phyloP scores from a whole-genome alignment of 2,888 invertebrate genomes.

The Vesta saturnalis region DNA sequence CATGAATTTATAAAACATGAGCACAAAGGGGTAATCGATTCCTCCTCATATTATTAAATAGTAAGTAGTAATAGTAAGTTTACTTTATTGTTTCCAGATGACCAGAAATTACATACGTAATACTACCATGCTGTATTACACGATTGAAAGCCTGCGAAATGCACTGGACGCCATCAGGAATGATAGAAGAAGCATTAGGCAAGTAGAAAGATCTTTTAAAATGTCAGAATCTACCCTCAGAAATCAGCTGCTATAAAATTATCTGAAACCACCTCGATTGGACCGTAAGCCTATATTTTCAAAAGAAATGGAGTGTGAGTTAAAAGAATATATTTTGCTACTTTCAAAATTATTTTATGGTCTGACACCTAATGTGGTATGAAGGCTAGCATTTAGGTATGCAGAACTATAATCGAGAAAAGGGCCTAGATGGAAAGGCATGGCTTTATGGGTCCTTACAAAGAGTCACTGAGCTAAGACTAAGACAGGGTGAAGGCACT shows the following conservation, averaged over 20 bases:
- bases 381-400: neutral
- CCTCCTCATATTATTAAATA: neutral
- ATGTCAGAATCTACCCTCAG: neutral
- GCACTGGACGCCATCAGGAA: neutral
- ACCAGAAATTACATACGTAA: neutral
- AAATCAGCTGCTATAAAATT: neutral
- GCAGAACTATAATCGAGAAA: conserved; percentile 5
- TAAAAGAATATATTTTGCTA: neutral
- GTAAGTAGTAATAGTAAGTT: neutral
- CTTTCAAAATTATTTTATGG: neutral
- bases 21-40: neutral
- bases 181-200: neutral
- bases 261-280: neutral
- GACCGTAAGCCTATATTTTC: no score
- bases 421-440: neutral
- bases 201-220: neutral
- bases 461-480: neutral
- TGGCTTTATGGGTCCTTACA: neutral
- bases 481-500: neutral
- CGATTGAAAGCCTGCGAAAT: neutral
- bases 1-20: neutral
- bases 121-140: neutral
- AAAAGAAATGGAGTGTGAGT: no score
- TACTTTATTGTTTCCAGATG: neutral
- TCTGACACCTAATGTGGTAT: neutral